These are phyloP conservation scores for Spinus pinus DNA, from an alignment of 2,797 vertebrate genomes.

Conservation along the genomic window DNA sequence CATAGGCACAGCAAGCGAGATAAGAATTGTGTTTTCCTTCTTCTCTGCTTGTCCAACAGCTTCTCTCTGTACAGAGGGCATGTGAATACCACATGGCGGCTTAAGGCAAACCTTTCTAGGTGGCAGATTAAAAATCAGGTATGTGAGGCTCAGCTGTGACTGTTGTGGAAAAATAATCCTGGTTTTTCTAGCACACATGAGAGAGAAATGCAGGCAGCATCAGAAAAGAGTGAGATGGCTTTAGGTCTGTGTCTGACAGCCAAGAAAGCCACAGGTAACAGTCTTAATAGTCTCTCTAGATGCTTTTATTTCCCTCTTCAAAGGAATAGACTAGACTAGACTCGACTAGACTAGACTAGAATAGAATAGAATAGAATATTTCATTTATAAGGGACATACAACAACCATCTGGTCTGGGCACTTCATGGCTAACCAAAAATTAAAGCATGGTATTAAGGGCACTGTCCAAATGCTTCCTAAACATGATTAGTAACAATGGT, in stretches of 20 bases:
- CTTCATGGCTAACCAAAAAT: background rate
- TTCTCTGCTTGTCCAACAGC: too few species aligned
- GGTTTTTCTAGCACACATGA: accelerated
- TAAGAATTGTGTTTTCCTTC: too few species aligned
- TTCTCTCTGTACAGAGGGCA: too few species aligned
- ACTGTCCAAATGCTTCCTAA: background rate
- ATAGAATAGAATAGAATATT: background rate
- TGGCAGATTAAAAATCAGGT: background rate
- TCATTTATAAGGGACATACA: background rate
- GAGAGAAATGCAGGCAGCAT: background rate
- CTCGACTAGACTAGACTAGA: background rate
- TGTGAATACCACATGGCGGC: too few species aligned
- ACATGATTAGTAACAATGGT: background rate
- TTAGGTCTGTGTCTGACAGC: background rate
- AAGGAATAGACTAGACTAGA: background rate
- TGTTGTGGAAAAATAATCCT: background rate
- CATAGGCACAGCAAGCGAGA: too few species aligned
- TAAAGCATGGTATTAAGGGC: background rate
- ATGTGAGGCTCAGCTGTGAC: background rate
- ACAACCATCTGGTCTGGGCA: background rate
- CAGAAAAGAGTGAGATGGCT: background rate
- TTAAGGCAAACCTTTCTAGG: background rate
- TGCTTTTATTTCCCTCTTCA: background rate
- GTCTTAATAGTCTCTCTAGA: background rate
- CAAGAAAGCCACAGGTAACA: background rate